Base-by-base conservation (phyloP, 1,140 invertebrate genomes). In the Drosophila setifemur region DNA sequence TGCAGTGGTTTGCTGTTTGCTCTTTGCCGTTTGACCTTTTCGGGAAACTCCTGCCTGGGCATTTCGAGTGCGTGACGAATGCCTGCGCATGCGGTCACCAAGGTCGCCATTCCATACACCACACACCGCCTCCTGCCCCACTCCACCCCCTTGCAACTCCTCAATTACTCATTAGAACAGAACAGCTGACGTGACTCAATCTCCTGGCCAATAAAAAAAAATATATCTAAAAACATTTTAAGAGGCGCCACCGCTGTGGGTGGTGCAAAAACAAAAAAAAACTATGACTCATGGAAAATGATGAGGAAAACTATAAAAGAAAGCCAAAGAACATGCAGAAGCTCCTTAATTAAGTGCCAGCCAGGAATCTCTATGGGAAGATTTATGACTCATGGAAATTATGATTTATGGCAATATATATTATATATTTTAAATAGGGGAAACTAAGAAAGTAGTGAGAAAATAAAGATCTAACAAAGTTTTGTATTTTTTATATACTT, bases 131-230 rank as follows among this genome's bases (percentile, higher is more conserved):
- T 26, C 2, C 39, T 44, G 33, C 18, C 52, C 44, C 31, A 68
- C 49, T 39, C 23, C 21, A 28, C 12, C 39, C 16, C 44, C 14
- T 12, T 35, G 33, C 33, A 21, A 23, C 8, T 14, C 11, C 26
- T 40, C 39, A 45, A 4, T 45, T 21, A 29, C 43, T 57, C 25
- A 54, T 39, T 45, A 48, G 28, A n/a, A 25, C 26, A 1, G 29
- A 72, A 73, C 70, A 83, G 79, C 73, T 85, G 70, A 73, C 73
- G 76, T 83, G 79, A 82, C 78, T 82, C 77, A 82, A 81, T 50
- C 52, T 55, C 60, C 31, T 61, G 12, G 18, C 42, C 11, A 21
- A 29, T 8, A 26, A 37, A 19, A 33, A 63, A 35, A 44, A 55
- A 33, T 12, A 45, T n/a, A 12, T 26, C 9, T 11, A 12, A 16